These are phyloP conservation scores for Augochlorella aurata DNA, from an alignment of 2,888 invertebrate genomes.

Conservation along the genomic window DNA sequence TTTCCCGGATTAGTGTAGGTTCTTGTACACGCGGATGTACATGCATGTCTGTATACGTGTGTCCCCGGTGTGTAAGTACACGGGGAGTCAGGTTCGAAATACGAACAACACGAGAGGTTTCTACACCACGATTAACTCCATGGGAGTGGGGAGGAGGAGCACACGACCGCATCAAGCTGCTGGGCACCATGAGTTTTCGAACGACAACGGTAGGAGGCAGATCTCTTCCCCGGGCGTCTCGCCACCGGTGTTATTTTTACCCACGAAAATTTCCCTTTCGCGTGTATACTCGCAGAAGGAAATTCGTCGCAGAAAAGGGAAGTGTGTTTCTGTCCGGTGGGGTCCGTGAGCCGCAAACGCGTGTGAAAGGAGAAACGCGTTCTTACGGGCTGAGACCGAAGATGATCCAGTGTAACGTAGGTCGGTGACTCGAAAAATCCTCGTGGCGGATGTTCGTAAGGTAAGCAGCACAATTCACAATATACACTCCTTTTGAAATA, in stretches of 20 bases:
- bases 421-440: conserved; percentile 42
- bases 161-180: conserved; percentile 55
- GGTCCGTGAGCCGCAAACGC: not conserved
- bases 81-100: conserved; percentile 53
- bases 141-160: conserved; percentile 46
- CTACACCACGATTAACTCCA: conserved; percentile 53
- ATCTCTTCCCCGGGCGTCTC: conserved; percentile 18
- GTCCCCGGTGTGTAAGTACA: conserved; percentile 22
- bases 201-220: conserved; percentile 54
- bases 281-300: not conserved
- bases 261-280: conserved; percentile 24
- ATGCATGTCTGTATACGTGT: conserved; percentile 6
- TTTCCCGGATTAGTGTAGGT: conserved; percentile 38
- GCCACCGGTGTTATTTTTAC: conserved; percentile 33
- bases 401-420: conserved; percentile 43
- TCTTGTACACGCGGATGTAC: not conserved
- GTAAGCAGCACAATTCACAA: conserved; percentile 25
- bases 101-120: conserved; percentile 56
- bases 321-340: conserved; percentile 15
- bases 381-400: conserved; percentile 32
- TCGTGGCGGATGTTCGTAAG: conserved; percentile 32
- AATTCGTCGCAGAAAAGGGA: conserved; percentile 10
- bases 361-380: conserved; percentile 38
- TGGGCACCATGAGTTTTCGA: conserved; percentile 55
- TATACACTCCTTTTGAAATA: not conserved